These are phyloP conservation scores for Tridacna crocea DNA, from an alignment of 2,888 invertebrate genomes.

Conservation along the genomic window DNA sequence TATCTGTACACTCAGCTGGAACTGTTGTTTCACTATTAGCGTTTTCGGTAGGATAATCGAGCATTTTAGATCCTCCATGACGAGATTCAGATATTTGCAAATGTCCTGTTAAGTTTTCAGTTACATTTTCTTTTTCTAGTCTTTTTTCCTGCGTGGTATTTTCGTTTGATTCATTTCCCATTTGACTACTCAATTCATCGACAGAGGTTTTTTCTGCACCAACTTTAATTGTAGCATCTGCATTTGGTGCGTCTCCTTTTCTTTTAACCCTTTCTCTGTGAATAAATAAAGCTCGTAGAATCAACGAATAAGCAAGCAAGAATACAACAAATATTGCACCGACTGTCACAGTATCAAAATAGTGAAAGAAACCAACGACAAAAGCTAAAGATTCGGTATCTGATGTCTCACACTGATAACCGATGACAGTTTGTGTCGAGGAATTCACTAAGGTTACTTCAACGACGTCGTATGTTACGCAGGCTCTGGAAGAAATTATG, in stretches of 20 bases:
- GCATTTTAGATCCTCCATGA: too few relatives aligned
- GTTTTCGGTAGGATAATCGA: too few relatives aligned
- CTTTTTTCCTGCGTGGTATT: background rate
- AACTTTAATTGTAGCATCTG: background rate
- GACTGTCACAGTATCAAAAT: conserved; percentile 10
- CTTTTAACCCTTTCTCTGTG: conserved; percentile 4
- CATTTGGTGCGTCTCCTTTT: background rate
- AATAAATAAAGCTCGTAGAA: background rate
- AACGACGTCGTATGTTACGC: conserved; percentile 3
- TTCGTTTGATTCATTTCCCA: background rate
- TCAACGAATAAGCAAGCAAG: conserved; percentile 1
- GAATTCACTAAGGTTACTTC: background rate
- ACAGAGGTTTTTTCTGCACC: background rate
- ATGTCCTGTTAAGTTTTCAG: background rate
- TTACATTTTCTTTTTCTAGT: background rate
- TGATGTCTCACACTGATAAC: conserved; percentile 9
- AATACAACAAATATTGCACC: conserved; percentile 4
- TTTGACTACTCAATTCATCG: background rate
- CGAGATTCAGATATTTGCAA: too few relatives aligned
- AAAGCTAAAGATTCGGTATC: background rate
- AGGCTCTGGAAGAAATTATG: background rate
- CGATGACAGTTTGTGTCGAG: background rate
- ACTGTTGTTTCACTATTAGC: too few relatives aligned
- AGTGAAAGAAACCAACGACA: conserved; percentile 9
- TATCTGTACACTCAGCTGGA: too few relatives aligned